phyloP scores from a whole-genome alignment of 2,113 vertebrate species.

The Gnathonemus longibarbis region DNA sequence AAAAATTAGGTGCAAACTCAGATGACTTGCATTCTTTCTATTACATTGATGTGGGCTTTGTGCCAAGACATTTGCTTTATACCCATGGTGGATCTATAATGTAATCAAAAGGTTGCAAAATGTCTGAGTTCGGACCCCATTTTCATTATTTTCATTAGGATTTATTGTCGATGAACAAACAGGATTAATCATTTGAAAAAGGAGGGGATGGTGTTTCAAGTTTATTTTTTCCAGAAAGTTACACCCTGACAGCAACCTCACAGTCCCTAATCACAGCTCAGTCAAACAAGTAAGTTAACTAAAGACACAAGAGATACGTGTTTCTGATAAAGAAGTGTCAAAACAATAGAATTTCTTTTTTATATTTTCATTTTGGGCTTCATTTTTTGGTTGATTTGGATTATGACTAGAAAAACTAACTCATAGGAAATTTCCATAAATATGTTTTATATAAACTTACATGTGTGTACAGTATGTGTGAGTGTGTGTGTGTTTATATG shows the following conservation, averaged over 20 bases:
- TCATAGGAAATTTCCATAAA: neutral
- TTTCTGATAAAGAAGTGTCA: neutral
- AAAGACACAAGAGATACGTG: neutral
- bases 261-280: neutral
- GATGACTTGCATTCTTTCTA: neutral
- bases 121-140: neutral
- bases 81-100: neutral
- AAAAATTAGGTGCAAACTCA: neutral
- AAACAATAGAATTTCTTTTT: neutral
- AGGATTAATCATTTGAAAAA: neutral
- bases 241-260: neutral
- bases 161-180: neutral
- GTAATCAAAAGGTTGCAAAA: neutral
- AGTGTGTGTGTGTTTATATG: constrained; percentile 2
- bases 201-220: neutral
- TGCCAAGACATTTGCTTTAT: neutral
- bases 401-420: neutral
- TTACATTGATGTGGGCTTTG: neutral
- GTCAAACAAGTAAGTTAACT: neutral
- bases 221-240: neutral
- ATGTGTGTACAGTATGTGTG: neutral
- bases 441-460: neutral
- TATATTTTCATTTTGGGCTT: neutral
- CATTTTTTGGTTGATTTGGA: neutral
- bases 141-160: neutral